Evolutionary conservation across 92 coral and sea anemone species (phyloP), one percentile per base, ranked within the genome.

Genomic region (Parazoanthus swiftii): DNA sequence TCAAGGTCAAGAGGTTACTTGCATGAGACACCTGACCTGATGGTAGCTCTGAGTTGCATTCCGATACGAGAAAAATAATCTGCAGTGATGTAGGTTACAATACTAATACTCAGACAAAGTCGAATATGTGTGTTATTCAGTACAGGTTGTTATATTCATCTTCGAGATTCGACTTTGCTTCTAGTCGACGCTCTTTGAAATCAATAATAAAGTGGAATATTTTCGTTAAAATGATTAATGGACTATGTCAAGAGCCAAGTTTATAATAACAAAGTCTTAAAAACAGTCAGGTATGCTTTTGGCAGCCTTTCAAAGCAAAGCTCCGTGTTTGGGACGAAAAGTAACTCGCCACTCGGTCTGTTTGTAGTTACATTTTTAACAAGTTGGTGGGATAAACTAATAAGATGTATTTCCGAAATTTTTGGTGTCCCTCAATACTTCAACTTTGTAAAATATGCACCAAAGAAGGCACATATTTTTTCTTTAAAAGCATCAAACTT

Each of bases 1-100:
- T 10, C 77, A 63, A 63, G 70, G 70, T 63, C 70, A 63, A 63
- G 77, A 73, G 39, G 77, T 73, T 15, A 73, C 77, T 73, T 63
- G 70, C 3, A 4, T 73, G 10, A 25, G 77, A 73, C 77, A 73
- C 8, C 18, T 73, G 77, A 73, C 77, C 77, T 73, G 18, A 21
- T 73, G 37, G 38, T 25, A 33, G 77, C 11, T 26, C 35, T 36
- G 23, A 6, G 21, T 73, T 43, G 42, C 77, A 73, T 73, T 73
- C 77, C 77, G 77, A 33, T 73, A 35, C 43, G 16, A 73, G 43
- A 73, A 73, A 70, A 73, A 73, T 21, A 73, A 73, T 73, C 38
- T 63, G 26, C n/a, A 63, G 25, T 63, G 21, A 73, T 29, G 74
- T 29, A 35, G 77, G 77, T 8, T 8, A 36, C 77, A 29, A 26